Evolutionary conservation across 2,797 vertebrate genomes (phyloP).

Genomic region (Sebastes jordani): DNA sequence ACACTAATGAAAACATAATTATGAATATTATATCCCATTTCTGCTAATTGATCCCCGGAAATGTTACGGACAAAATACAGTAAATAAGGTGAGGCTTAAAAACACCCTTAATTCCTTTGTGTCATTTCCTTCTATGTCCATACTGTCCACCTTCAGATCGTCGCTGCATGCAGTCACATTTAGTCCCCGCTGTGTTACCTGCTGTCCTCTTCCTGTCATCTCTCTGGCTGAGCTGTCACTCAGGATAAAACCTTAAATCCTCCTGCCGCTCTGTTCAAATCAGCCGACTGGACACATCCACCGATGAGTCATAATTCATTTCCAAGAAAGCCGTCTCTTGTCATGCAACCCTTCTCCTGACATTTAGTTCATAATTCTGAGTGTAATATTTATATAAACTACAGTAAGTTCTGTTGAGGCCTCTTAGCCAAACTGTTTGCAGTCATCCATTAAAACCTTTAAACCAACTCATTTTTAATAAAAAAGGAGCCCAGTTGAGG

Average conservation of each 20-base stretch:
- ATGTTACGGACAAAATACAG: too few species aligned
- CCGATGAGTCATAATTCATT: constrained; percentile 4
- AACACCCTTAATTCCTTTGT: not conserved
- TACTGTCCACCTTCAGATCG: not conserved
- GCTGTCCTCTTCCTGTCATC: not conserved
- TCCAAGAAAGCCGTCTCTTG: not conserved
- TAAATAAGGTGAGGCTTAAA: not conserved
- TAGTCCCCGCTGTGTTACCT: not conserved
- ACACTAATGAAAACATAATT: too few species aligned
- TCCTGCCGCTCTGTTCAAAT: constrained; percentile 12
- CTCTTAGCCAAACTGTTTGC: constrained; percentile 27
- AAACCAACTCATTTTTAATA: constrained; percentile 38
- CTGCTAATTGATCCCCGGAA: too few species aligned
- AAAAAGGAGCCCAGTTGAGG: constrained; percentile 25
- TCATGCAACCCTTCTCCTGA: not conserved
- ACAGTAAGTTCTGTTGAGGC: not conserved
- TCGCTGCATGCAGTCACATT: not conserved
- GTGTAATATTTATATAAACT: constrained; percentile 15
- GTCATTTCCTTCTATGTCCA: not conserved
- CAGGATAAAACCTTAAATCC: constrained; percentile 13
- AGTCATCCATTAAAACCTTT: constrained; percentile 25
- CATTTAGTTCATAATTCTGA: constrained; percentile 28
- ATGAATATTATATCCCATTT: too few species aligned
- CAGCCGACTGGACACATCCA: constrained; percentile 9
- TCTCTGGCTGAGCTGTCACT: constrained; percentile 22